Percentiles rank a stretch among this genome's conserved stretches.
These are phyloP conservation scores for Nomada goodeniana DNA, from an alignment of 2,888 invertebrate genomes.

Conservation along the genomic window DNA sequence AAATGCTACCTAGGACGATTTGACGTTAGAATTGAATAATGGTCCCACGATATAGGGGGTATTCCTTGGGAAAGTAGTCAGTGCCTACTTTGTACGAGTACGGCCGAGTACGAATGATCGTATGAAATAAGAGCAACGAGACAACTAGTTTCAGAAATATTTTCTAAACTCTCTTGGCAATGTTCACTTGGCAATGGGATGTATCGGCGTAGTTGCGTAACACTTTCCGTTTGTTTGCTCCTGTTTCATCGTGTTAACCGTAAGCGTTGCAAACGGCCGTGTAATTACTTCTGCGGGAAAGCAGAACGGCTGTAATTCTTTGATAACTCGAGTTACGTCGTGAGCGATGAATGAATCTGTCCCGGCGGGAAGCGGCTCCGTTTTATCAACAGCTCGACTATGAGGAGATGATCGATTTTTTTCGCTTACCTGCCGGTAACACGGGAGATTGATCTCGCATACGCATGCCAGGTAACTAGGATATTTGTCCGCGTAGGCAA, in stretches of 20 bases:
- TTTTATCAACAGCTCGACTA: constrained; percentile 4
- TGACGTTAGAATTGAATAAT: too few species aligned
- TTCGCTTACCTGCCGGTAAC: not conserved
- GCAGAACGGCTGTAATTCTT: constrained; percentile 37
- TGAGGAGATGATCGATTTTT: not conserved
- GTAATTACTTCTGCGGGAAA: constrained; percentile 44
- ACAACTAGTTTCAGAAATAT: too few species aligned
- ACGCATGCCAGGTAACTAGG: not conserved
- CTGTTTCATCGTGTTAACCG: constrained; percentile 1
- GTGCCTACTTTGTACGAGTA: too few species aligned
- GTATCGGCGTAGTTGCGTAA: constrained; percentile 23
- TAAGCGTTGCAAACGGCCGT: constrained; percentile 16
- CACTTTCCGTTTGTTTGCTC: constrained; percentile 27
- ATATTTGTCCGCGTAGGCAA: not conserved
- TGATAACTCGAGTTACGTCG: constrained; percentile 25
- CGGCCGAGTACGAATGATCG: not conserved
- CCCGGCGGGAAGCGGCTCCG: not conserved
- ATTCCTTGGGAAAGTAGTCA: too few species aligned
- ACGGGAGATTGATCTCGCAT: not conserved
- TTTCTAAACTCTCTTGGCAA: constrained; percentile 20
- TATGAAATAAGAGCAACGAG: constrained; percentile 34
- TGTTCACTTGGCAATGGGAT: not conserved
- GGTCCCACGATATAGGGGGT: too few species aligned
- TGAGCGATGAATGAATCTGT: not conserved
- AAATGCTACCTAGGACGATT: too few species aligned